Evolutionary conservation across 2,888 invertebrate genomes (phyloP), one percentile per base, ranked within the genome.

Genomic region (Portevinia maculata): DNA sequence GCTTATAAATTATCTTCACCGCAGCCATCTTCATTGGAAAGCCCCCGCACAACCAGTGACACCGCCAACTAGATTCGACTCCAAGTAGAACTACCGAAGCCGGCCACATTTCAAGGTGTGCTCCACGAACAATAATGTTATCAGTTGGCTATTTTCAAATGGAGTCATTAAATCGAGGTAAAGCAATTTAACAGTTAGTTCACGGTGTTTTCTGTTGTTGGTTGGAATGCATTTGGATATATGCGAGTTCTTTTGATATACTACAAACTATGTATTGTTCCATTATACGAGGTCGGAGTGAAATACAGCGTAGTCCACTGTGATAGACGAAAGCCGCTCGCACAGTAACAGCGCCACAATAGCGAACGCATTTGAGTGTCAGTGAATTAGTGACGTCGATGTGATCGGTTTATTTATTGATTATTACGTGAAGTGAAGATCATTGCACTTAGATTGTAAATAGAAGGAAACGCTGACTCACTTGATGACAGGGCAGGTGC

Each of bases 1-100:
- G 69, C 57, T 62, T 74, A 55, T 53, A 41, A 48, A 69, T 67
- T 34, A 67, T 21, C 53, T 48, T 48, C 41, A 28, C 39, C 39
- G 11, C 50, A 57, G 17, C 37, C 48, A 24, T 62, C 48, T 79
- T 73, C 73, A 48, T 78, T 79, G 52, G 60, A 79, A 65, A 73
- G 46, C 52, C 37, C 41, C 17, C 34, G 34, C 13, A 3, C 39
- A 44, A 1, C 30, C 48, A 24, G 7, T 30, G 34, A 17, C 34
- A 11, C 28, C 50, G 15, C 17, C 17, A 17, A 52, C 11, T 24
- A 24, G 24, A 21, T 6, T 24, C 3, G 6, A 11, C 48, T 39
- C 17, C 44, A 17, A 15, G 17, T 62, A 15, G 32, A 53, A 30
- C 48, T 44, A 44, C 19, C 44, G 9, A 44, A 9, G 17, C 46